These are phyloP conservation scores for Salvelinus alpinus DNA, from an alignment of 2,113 vertebrate species.

Conservation along the genomic window DNA sequence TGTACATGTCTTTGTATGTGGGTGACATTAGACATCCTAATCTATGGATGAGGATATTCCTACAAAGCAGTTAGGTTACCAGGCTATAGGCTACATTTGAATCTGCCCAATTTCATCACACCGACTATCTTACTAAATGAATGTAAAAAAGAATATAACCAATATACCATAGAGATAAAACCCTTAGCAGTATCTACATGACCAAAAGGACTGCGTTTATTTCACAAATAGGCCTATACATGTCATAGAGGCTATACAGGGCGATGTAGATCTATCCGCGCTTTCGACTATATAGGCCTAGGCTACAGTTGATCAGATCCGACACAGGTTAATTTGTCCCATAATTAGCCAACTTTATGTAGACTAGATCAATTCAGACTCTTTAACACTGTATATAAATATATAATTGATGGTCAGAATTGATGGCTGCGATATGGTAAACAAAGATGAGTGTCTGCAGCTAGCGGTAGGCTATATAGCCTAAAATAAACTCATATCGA, in stretches of 20 bases:
- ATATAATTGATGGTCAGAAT: background rate
- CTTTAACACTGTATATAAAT: background rate
- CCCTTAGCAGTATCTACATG: no score
- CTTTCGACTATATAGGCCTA: background rate
- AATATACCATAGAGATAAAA: background rate
- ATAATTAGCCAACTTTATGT: background rate
- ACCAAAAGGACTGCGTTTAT: background rate
- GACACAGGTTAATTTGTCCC: background rate
- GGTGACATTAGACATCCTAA: no score
- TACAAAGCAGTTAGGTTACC: no score
- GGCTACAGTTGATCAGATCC: background rate
- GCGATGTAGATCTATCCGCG: no score
- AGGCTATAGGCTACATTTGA: constrained; percentile 4
- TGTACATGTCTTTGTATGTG: no score
- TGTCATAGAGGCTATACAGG: background rate
- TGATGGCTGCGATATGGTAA: background rate
- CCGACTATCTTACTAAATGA: background rate
- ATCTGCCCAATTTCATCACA: constrained; percentile 15
- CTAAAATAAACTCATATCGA: constrained; percentile 1
- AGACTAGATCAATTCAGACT: background rate
- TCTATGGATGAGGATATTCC: no score
- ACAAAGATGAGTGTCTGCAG: background rate
- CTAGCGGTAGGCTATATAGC: background rate
- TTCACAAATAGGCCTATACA: background rate
- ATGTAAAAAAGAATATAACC: background rate